Conservation (phyloP, 2,113 vertebrate genomes). For the Geococcyx californianus region DNA sequence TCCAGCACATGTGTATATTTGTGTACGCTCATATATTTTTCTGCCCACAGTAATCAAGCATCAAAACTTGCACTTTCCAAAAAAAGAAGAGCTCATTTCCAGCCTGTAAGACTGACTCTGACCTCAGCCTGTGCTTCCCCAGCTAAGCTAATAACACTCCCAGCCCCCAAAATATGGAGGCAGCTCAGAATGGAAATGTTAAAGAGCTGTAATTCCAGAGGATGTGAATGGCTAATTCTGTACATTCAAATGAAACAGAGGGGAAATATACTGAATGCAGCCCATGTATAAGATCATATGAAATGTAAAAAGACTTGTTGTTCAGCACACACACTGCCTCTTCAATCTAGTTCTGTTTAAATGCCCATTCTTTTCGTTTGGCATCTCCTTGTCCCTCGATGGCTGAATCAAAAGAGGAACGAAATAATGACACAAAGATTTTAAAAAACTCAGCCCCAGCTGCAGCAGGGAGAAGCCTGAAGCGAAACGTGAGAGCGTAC, state of each 20-base stretch:
- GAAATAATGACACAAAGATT: slow-evolving; percentile 75
- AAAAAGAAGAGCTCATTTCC: slow-evolving; percentile 45
- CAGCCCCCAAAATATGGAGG: slow-evolving; percentile 64
- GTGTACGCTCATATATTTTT: not conserved
- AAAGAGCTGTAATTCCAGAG: slow-evolving; percentile 63
- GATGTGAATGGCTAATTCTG: slow-evolving; percentile 72
- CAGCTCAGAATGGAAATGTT: slow-evolving; percentile 67
- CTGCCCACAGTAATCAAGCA: not conserved
- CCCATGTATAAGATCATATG: slow-evolving; percentile 74
- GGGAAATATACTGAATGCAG: slow-evolving; percentile 72
- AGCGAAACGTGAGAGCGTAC: slow-evolving; percentile 64
- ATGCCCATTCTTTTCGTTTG: slow-evolving; percentile 73
- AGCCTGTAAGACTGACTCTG: slow-evolving; percentile 15
- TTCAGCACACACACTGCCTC: slow-evolving; percentile 64
- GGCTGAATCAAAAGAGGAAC: slow-evolving; percentile 69
- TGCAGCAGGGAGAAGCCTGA: slow-evolving; percentile 73
- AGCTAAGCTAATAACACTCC: slow-evolving; percentile 55
- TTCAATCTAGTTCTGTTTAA: slow-evolving; percentile 72
- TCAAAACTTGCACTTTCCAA: slow-evolving; percentile 28
- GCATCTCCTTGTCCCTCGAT: slow-evolving; percentile 70
- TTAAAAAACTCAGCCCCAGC: slow-evolving; percentile 70
- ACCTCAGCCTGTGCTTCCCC: slow-evolving; percentile 58
- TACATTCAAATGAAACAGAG: slow-evolving; percentile 70
- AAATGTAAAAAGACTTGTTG: slow-evolving; percentile 75
- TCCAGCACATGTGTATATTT: not conserved